Base-by-base conservation (phyloP, 2,888 invertebrate genomes). In the Corythucha ciliata region DNA sequence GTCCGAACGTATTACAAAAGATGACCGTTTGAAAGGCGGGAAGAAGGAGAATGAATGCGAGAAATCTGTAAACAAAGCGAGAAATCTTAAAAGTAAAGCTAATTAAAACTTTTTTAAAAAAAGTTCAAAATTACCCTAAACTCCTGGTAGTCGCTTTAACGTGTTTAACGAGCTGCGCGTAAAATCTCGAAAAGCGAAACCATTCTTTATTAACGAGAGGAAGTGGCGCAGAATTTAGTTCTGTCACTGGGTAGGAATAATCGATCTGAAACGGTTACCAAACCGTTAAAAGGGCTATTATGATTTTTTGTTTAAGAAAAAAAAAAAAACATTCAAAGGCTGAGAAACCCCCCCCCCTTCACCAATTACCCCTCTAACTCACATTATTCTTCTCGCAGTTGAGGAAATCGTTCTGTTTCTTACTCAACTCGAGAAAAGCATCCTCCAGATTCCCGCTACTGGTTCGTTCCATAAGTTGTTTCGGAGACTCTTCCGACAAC, bases 1-100 rank as follows among this genome's bases (percentile, higher is more conserved):
- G 84, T 12, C 90, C 90, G 60, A 90, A 85, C 22, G 91, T 83
- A 37, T 84, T 70, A 65, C 91, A 91, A 72, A 92, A 92, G 36
- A 93, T 70, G 25, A 89, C 71, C 64, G 87, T 87, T 72, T 92
- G 90, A 2, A 83, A 75, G 3, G 89, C 78, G 0, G 93, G 92
- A 46, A 93, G 72, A 10, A 85, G 81, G 58, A 90, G 79, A 60
- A 92, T 81, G 68, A 93, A 92, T 40, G 83, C 68, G 74, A 93
- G 78, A 32, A 90, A 76, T 2, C 84, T 85, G 66, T 21, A 67
- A 64, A 14, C 37, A 16, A 26, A 4, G 20, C 41, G 16, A 12
- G 8, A 12, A 45, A 21, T 1, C 20, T 49, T 2, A 37, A 20
- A 18, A 5, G 22, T 32, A 4, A 7, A n/a, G n/a, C 8, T 36